Evolutionary conservation across 2,113 vertebrate genomes (phyloP), one percentile per base, ranked within the genome.

Genomic region (Labeo catla): DNA sequence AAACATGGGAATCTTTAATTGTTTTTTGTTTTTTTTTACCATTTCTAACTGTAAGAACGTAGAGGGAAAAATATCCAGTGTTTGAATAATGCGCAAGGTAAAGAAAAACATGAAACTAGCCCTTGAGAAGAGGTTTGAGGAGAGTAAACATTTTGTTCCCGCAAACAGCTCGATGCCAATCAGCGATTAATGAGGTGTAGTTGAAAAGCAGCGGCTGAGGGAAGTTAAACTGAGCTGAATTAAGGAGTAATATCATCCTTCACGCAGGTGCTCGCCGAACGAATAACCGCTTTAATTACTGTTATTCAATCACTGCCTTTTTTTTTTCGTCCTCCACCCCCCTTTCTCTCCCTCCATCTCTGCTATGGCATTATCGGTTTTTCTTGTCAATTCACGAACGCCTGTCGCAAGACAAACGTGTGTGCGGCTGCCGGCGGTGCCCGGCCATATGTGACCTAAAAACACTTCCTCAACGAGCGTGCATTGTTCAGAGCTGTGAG

Each of bases 281-380:
- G 96, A 98, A 98, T 98, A 98, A 97, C 97, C 95, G 95, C 97
- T 98, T 97, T 98, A 99, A 99, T 99, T 98, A 98, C 97, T 96
- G 96, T 97, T 96, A 98, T 98, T 98, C 97, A 98, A 98, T 98
- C 97, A 98, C 96, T 97, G 95, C 94, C 96, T 95, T 97, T 92
- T 89, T 89, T 28, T 92, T 94, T 94, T 94, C 94, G 23, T 68
- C 84, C 84, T 84, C 85, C 76, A 49, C 52, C 81, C 72, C 66
- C 43, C 85, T 68, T 81, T 86, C 83, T 66, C 86, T 34, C 84
- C 52, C 61, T 84, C 81, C 78, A 96, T 96, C 87, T 90, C 96
- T 96, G 95, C 96, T 96, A 95, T 96, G 95, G 95, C 95, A 98
- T 97, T 97, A 97, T 97, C 96, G 96, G 95, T 95, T 96, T 92